A percentile compares a stretch with the other conserved stretches of the same genome.
phyloP scores from a whole-genome alignment of 2,797 vertebrate genomes.

The Sebastes goodei region DNA sequence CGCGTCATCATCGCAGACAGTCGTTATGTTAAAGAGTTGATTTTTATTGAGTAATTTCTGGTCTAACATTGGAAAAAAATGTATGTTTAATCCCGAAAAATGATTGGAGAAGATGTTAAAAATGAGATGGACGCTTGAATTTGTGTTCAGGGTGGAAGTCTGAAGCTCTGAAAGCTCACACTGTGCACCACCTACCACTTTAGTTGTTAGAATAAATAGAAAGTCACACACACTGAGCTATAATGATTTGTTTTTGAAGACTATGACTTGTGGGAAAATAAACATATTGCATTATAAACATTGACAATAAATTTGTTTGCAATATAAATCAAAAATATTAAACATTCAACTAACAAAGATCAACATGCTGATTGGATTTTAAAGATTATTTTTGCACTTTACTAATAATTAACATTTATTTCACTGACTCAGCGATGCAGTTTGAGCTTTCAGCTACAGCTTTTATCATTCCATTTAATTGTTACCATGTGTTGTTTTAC shows the following conservation, averaged over 20 bases:
- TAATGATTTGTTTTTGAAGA: background rate
- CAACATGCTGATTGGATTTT: background rate
- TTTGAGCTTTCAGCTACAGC: constrained; percentile 16
- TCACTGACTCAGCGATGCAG: background rate
- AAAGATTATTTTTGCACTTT: background rate
- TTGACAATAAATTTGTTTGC: constrained; percentile 13
- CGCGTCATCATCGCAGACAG: background rate
- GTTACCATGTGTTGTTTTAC: background rate
- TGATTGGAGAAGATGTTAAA: background rate
- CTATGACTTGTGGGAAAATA: background rate
- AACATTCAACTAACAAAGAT: background rate
- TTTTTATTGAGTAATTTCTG: background rate
- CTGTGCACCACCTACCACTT: background rate
- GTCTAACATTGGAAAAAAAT: background rate
- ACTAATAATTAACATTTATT: background rate
- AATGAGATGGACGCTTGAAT: background rate
- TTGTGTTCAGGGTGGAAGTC: background rate
- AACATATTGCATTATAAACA: background rate
- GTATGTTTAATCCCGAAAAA: background rate
- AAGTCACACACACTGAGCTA: background rate
- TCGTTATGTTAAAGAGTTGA: constrained; percentile 4
- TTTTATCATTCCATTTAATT: background rate
- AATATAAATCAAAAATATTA: background rate
- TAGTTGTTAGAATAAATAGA: background rate
- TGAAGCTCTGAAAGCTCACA: constrained; percentile 11